Percentiles rank a stretch among this genome's conserved stretches.
These are phyloP conservation scores for Lacerta agilis DNA, from an alignment of 2,797 vertebrate species.

Conservation along the genomic window DNA sequence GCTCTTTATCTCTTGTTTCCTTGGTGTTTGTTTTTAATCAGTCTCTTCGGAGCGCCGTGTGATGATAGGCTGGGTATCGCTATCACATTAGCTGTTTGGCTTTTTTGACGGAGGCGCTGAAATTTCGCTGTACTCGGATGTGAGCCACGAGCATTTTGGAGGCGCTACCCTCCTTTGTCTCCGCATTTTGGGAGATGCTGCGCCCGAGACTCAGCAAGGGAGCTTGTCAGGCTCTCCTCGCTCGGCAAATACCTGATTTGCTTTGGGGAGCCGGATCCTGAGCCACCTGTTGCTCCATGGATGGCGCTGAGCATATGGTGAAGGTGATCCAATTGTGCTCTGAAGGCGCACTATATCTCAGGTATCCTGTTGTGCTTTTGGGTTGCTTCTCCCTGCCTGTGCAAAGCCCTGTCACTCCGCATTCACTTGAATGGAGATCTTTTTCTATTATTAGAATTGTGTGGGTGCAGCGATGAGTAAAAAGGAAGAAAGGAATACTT, in stretches of 20 bases:
- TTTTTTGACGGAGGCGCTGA: conserved; percentile 4
- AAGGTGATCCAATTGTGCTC: neutral
- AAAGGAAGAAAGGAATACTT: neutral
- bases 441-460: neutral
- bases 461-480: neutral
- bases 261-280: neutral
- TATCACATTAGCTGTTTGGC: conserved; percentile 22
- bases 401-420: neutral
- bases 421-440: neutral
- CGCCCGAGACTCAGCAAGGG: conserved; percentile 48
- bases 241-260: conserved; percentile 53
- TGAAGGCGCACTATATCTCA: neutral
- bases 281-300: neutral
- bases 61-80: conserved; percentile 20
- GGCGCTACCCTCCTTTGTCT: conserved; percentile 45
- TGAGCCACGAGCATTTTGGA: conserved; percentile 39
- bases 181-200: conserved; percentile 32
- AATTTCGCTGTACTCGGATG: conserved; percentile 40
- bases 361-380: neutral
- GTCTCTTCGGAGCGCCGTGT: neutral
- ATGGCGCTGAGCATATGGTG: neutral
- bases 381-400: neutral
- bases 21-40: conserved; percentile 51
- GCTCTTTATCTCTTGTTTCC: conserved; percentile 43
- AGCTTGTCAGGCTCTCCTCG: conserved; percentile 41